These are phyloP conservation scores for Ethmia dodecea DNA, from an alignment of 2,888 invertebrate genomes.

Conservation along the genomic window DNA sequence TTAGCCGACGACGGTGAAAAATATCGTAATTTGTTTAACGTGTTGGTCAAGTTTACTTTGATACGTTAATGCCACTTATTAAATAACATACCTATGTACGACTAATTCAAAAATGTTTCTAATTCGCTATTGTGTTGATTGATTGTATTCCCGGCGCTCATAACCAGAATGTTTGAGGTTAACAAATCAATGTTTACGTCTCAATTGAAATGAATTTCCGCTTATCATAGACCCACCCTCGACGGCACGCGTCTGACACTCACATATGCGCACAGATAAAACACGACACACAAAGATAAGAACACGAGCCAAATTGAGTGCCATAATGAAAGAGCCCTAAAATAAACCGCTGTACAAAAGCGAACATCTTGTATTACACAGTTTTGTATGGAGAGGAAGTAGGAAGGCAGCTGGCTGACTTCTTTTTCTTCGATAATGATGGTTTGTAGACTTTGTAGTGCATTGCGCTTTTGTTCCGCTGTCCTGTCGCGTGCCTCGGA, in stretches of 20 bases:
- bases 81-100: too few species aligned
- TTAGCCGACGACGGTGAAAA: not conserved
- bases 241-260: slow-evolving; percentile 26
- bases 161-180: too few species aligned
- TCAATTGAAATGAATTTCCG: slow-evolving; percentile 24
- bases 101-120: too few species aligned
- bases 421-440: slow-evolving; percentile 68
- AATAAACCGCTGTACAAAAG: slow-evolving; percentile 60
- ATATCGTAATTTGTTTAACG: too few species aligned
- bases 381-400: slow-evolving; percentile 70
- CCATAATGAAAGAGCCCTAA: slow-evolving; percentile 69
- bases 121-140: too few species aligned
- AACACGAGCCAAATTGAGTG: slow-evolving; percentile 72
- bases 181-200: slow-evolving; percentile 12
- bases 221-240: slow-evolving; percentile 23
- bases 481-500: slow-evolving; percentile 68
- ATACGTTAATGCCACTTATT: too few species aligned
- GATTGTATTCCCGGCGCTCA: too few species aligned
- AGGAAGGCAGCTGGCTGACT: slow-evolving; percentile 71
- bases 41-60: too few species aligned
- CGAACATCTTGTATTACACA: slow-evolving; percentile 69
- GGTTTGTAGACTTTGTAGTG: slow-evolving; percentile 70
- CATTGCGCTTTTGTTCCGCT: slow-evolving; percentile 60
- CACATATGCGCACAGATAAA: slow-evolving; percentile 29
- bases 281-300: slow-evolving; percentile 52